Base-by-base conservation (phyloP, 2,113 vertebrate species). In the Baryphthengus martii region DNA sequence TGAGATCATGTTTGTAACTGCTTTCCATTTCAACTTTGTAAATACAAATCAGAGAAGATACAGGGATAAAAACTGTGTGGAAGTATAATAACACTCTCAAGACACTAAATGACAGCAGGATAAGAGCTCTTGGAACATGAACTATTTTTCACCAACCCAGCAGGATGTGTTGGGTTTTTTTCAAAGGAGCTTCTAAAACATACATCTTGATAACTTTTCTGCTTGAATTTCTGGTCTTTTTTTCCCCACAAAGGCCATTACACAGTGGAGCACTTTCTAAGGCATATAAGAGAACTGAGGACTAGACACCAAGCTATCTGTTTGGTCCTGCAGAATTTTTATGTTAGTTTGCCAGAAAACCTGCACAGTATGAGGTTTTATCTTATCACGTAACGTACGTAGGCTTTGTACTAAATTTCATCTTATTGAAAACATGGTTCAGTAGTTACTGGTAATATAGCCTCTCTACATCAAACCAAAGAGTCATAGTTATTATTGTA, bases 21-120 rank as follows among this genome's bases (percentile, higher is more conserved):
- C 21, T 67, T 95, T 94, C 33, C 35, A 71, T 74, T 88, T 91
- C 35, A 92, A 14, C 40, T 8, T 29, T 65, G 33, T 40, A 88
- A 93, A 80, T 75, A 75, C 52, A 76, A 91, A 83, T 31, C 71
- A 74, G 58, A 79, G 62, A 83, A 86, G 26, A 94, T 71, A 47
- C 3, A 37, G 7, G 42, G 50, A 93, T 71, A 83, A 93, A 90
- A 33, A 85, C 47, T 35, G 72, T 28, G 45, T 67, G 24, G 9
- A 96, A 84, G 35, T 47, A 91, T 55, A 89, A 89, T 2, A 91
- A 79, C 26, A 66, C 23, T 90, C 71, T 88, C 35, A 70, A 88
- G 71, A 39, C 42, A 47, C 78, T 86, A 80, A 88, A 71, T 26
- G 40, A 66, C 35, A 94, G 35, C 26, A 83, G 17, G 26, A 77